Conservation (phyloP, 2,797 vertebrate genomes). For the Orestias chungarensis region DNA sequence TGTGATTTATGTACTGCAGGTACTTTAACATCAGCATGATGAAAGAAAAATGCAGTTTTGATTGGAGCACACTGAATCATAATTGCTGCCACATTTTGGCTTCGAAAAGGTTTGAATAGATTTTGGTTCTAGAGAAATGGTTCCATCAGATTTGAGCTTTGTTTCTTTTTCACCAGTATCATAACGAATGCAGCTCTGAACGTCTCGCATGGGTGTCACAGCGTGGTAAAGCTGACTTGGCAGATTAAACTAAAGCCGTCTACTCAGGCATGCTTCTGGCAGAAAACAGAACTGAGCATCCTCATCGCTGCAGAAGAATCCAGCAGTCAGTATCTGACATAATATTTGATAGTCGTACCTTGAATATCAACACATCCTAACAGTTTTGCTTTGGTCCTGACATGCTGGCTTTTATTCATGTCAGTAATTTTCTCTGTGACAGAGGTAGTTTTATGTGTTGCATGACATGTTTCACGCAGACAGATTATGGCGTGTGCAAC, state of each 20-base stretch:
- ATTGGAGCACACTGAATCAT: conserved; percentile 21
- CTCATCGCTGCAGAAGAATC: conserved; percentile 10
- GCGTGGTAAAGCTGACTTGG: conserved; percentile 15
- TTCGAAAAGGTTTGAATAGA: conserved; percentile 19
- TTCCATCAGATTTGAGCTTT: conserved; percentile 17
- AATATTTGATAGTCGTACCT: background rate
- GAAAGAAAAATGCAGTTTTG: background rate
- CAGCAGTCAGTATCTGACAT: conserved; percentile 7
- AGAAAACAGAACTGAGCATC: conserved; percentile 23
- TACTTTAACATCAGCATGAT: conserved; percentile 7
- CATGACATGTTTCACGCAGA: conserved; percentile 7
- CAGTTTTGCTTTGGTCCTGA: background rate
- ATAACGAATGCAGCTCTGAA: conserved; percentile 12
- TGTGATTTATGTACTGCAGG: background rate
- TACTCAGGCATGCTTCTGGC: conserved; percentile 14
- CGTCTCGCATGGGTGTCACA: conserved; percentile 30
- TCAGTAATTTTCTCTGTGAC: background rate
- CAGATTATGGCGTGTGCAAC: conserved; percentile 19
- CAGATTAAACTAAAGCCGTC: conserved; percentile 18
- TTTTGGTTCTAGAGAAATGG: conserved; percentile 23
- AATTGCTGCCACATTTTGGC: conserved; percentile 10
- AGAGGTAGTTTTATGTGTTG: conserved; percentile 3
- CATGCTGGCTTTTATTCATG: background rate
- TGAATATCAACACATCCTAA: background rate
- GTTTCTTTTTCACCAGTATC: too few relatives aligned